A percentile compares a stretch with the other conserved stretches of the same genome.
Evolutionary conservation across 2,888 invertebrate genomes (phyloP).

Genomic region (Nysson spinosus): DNA sequence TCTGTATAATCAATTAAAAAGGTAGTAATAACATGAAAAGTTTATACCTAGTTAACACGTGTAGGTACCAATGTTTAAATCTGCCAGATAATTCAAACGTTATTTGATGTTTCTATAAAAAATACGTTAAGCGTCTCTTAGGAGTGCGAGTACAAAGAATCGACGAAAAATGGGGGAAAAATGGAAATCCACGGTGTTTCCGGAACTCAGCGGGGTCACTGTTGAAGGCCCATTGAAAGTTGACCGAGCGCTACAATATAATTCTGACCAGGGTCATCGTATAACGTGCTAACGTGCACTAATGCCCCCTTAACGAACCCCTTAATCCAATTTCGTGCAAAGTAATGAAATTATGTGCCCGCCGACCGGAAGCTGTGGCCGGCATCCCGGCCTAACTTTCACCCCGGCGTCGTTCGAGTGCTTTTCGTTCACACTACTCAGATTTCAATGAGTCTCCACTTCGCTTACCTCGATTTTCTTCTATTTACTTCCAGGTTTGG

Average conservation of each 20-base stretch:
- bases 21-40: too few species aligned
- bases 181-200: slow-evolving; percentile 37
- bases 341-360: slow-evolving; percentile 68
- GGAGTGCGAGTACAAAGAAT: slow-evolving; percentile 3
- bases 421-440: slow-evolving; percentile 37
- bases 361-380: slow-evolving; percentile 70
- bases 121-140: slow-evolving; percentile 7
- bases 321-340: slow-evolving; percentile 72
- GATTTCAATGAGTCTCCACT: slow-evolving; percentile 34
- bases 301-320: slow-evolving; percentile 69
- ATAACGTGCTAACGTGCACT: slow-evolving; percentile 59
- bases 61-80: too few species aligned
- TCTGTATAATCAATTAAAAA: too few species aligned
- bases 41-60: too few species aligned
- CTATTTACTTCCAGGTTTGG: neutral
- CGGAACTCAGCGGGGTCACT: slow-evolving; percentile 46
- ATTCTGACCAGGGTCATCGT: slow-evolving; percentile 60
- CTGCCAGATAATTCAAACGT: too few species aligned
- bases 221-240: slow-evolving; percentile 52
- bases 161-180: slow-evolving; percentile 26
- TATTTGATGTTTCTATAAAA: too few species aligned
- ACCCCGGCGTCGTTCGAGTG: slow-evolving; percentile 44
- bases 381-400: slow-evolving; percentile 36
- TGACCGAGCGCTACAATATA: slow-evolving; percentile 59
- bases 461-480: neutral